Conservation (phyloP, 2,113 vertebrate species). For the Orcinus orca region DNA sequence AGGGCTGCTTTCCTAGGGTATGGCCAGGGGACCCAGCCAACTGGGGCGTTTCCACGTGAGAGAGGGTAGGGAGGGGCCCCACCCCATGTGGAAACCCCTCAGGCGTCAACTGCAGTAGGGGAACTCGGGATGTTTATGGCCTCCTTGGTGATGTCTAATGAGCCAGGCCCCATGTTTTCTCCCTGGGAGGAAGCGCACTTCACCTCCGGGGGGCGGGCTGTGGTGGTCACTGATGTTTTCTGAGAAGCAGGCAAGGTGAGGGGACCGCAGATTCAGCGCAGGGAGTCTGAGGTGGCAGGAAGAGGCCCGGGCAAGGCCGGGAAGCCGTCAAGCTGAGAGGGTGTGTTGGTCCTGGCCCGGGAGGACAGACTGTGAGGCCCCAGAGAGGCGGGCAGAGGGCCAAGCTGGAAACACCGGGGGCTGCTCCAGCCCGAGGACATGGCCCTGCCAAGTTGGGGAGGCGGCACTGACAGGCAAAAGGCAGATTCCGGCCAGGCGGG, state of each 20-base stretch:
- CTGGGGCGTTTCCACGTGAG: not conserved
- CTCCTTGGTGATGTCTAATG: not conserved
- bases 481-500: constrained; percentile 56
- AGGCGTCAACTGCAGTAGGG: not conserved
- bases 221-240: not conserved
- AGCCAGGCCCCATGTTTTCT: not conserved
- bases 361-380: constrained; percentile 52
- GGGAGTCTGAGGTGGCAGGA: not conserved
- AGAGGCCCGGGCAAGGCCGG: not conserved
- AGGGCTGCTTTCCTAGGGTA: not conserved
- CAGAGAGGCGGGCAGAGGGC: constrained; percentile 34
- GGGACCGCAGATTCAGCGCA: not conserved
- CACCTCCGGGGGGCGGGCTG: not conserved
- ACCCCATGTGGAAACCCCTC: not conserved
- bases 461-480: constrained; percentile 33
- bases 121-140: not conserved
- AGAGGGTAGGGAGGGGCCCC: not conserved
- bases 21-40: constrained; percentile 19
- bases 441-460: constrained; percentile 64
- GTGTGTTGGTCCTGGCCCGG: constrained; percentile 15
- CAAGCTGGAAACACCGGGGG: constrained; percentile 64
- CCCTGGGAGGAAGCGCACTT: not conserved
- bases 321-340: not conserved
- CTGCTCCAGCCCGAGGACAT: constrained; percentile 33
- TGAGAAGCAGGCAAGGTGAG: not conserved